Evolutionary conservation across 2,113 vertebrate species (phyloP).

Genomic region (Regulus satrapa): DNA sequence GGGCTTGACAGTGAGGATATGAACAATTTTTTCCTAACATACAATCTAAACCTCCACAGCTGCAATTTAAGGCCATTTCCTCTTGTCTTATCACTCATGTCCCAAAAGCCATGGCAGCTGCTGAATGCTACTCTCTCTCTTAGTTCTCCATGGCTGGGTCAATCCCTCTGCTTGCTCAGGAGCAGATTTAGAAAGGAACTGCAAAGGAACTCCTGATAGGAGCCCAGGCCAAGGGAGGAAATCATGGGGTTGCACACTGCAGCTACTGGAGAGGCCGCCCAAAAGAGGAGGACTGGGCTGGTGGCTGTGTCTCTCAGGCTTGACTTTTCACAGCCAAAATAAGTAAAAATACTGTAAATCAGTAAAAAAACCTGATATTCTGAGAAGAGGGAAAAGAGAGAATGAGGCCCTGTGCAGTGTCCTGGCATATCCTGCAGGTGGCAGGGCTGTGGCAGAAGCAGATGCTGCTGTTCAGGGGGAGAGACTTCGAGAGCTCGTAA

Average conservation of each 20-base stretch:
- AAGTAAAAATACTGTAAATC: background rate
- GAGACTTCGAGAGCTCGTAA: fast-evolving
- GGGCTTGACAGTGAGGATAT: background rate
- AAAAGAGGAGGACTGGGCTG: background rate
- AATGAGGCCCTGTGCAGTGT: background rate
- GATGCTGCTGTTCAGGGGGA: fast-evolving
- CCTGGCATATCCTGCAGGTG: background rate
- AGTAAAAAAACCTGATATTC: background rate
- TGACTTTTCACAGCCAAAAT: background rate
- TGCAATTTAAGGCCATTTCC: background rate
- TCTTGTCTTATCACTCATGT: background rate
- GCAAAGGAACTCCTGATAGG: background rate
- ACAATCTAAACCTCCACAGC: background rate
- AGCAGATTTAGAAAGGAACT: background rate
- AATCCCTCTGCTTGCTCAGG: background rate
- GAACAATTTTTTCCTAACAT: background rate
- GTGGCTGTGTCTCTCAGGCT: background rate
- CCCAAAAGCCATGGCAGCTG: background rate
- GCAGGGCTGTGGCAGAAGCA: background rate
- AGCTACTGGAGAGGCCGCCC: background rate
- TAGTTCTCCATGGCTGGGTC: background rate
- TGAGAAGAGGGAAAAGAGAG: background rate
- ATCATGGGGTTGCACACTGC: background rate
- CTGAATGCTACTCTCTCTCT: background rate
- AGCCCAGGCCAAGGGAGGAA: background rate